These are phyloP conservation scores for Ceriagrion tenellum DNA, from an alignment of 2,888 invertebrate genomes.

Conservation along the genomic window DNA sequence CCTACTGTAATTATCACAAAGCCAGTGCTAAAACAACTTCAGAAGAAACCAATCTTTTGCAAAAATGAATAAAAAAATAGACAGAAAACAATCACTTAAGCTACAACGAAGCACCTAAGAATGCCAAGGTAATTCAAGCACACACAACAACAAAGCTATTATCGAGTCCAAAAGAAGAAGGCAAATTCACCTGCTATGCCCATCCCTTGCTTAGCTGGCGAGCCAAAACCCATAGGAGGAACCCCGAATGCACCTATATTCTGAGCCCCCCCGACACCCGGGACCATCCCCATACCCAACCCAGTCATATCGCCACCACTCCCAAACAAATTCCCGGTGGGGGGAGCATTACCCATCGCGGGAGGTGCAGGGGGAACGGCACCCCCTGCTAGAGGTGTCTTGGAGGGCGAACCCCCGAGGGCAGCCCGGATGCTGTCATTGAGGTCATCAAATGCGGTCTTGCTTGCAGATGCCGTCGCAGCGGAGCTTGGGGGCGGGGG, in stretches of 20 bases:
- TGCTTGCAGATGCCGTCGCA: constrained; percentile 78
- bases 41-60: constrained; percentile 69
- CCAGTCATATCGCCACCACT: constrained; percentile 72
- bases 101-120: constrained; percentile 75
- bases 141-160: constrained; percentile 48
- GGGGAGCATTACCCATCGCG: constrained; percentile 58
- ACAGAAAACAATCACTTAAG: constrained; percentile 74
- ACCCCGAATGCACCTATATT: constrained; percentile 75
- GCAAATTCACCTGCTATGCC: constrained; percentile 77
- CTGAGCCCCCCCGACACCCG: constrained; percentile 74
- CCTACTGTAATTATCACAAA: constrained; percentile 71
- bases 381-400: constrained; percentile 70
- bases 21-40: constrained; percentile 70
- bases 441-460: constrained; percentile 85
- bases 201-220: constrained; percentile 79
- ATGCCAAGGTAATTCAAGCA: constrained; percentile 73
- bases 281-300: constrained; percentile 73
- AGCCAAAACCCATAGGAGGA: constrained; percentile 77
- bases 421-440: constrained; percentile 86
- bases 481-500: constrained; percentile 70
- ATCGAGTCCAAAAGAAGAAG: constrained; percentile 46
- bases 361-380: constrained; percentile 68
- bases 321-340: constrained; percentile 56
- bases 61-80: constrained; percentile 69
- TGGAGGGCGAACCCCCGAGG: constrained; percentile 82